Evolutionary conservation across 2,888 invertebrate genomes (phyloP), one percentile per base, ranked within the genome.

Genomic region (Cryptus armator): DNA sequence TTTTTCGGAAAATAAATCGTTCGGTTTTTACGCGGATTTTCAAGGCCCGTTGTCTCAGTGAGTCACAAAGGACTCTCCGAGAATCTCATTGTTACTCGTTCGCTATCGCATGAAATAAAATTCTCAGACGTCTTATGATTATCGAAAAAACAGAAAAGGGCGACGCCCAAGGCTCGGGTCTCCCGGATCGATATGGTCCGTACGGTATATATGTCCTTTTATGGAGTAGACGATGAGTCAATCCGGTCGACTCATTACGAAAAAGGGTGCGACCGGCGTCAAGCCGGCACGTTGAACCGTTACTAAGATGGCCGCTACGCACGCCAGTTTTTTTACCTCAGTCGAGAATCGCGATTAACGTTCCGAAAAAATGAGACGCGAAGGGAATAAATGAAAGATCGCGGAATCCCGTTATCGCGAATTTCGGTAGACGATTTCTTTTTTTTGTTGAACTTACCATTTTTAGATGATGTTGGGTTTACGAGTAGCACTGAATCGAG

Each of bases 221-320:
- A 84, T 48, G 81, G 84, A 29, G 46, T 53, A 84, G 64, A 43
- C 84, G 84, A 84, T 84, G 84, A 84, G 77, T 84, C 84, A 84
- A 72, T 37, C 37, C 62, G 74, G 43, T 37, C 51, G 71, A 77
- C 46, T 81, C 44, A 32, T 64, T 74, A 64, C 71, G 68, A 53
- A 84, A 84, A 77, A 77, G 72, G 84, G 84, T 81, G 84, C 81
- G 84, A 84, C 84, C 84, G 81, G 84, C 84, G 66, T 62, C 71
- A 48, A 51, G 46, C 68, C 80, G 81, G 84, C 66, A 84, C 81
- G n/a, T 78, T 77, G 72, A 74, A 84, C 84, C 84, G 84, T 84
- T 84, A 84, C 74, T 56, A 84, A 84, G 64, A 84, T 84, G 84
- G 84, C 81, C 32, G 76, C 76, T 2, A 19, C 9, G 24, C 43